A percentile compares a stretch with the other conserved stretches of the same genome.
These are phyloP conservation scores for Mus spicilegus DNA, from an alignment of 2,113 vertebrate species.

Conservation along the genomic window DNA sequence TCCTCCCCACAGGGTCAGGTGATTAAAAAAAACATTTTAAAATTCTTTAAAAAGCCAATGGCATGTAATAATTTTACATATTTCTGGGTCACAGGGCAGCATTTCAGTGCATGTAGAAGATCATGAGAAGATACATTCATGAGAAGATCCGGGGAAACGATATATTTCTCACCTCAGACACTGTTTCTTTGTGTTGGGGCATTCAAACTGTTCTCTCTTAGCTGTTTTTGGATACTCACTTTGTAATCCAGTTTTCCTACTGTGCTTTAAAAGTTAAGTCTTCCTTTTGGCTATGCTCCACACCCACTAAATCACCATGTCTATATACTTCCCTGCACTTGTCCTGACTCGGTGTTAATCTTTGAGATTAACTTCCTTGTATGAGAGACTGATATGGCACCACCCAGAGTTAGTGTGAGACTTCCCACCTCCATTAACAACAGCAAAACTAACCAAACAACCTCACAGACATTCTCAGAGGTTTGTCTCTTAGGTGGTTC, in stretches of 20 bases:
- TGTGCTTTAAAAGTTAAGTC: background rate
- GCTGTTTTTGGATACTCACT: background rate
- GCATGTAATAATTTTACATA: background rate
- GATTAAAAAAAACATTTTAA: background rate
- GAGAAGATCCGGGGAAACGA: background rate
- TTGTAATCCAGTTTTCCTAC: background rate
- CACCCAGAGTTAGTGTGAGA: background rate
- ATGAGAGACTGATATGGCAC: background rate
- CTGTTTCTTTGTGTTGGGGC: background rate
- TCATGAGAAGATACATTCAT: background rate
- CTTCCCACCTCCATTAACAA: background rate
- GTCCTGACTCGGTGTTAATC: background rate
- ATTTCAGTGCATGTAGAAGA: background rate
- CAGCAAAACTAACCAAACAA: too few relatives aligned
- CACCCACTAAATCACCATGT: background rate
- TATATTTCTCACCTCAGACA: background rate
- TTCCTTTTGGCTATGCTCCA: background rate
- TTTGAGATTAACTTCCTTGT: background rate
- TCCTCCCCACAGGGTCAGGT: background rate
- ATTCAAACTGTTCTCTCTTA: background rate
- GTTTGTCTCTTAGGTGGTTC: background rate
- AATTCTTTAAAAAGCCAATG: background rate
- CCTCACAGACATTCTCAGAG: background rate
- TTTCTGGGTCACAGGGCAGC: background rate
- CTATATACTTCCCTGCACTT: background rate